Percentiles rank a stretch among this genome's conserved stretches.
Evolutionary conservation across 1,140 invertebrate genomes (phyloP).

Genomic region (Geopemphigus sp.): DNA sequence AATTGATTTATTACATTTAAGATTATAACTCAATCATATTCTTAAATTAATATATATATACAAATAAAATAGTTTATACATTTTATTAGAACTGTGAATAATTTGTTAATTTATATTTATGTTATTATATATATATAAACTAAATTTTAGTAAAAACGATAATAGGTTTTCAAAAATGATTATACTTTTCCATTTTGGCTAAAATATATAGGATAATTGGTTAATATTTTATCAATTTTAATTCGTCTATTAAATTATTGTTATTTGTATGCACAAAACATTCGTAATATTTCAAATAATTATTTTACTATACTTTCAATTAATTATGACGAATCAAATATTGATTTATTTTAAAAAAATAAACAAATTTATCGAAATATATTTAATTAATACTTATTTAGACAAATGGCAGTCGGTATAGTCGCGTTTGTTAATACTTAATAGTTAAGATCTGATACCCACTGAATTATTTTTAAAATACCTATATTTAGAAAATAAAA

Average conservation of each 20-base stretch:
- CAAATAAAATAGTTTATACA: neutral
- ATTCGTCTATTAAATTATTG: neutral
- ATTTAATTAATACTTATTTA: neutral
- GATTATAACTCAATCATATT: neutral
- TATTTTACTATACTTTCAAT: neutral
- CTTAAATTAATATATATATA: neutral
- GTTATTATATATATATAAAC: neutral
- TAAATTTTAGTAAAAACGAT: neutral
- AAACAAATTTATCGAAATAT: neutral
- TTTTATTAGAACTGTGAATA: slow-evolving; percentile 3
- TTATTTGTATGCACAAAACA: neutral
- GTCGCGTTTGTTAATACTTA: too few species aligned
- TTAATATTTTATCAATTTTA: neutral
- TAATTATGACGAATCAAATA: neutral
- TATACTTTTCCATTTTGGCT: slow-evolving; percentile 7
- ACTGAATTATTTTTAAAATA: slow-evolving; percentile 13
- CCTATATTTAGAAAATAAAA: slow-evolving; percentile 12
- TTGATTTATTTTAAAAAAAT: neutral
- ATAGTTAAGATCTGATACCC: slow-evolving; percentile 5
- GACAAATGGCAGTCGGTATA: neutral
- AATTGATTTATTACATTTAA: slow-evolving; percentile 4
- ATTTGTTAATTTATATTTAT: slow-evolving; percentile 3
- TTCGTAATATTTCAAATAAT: slow-evolving; percentile 7
- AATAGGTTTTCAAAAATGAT: neutral
- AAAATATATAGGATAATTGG: neutral